Evolutionary conservation across 37 sponge, comb jelly and placozoan species (phyloP).

Genomic region (Crambe crambe): DNA sequence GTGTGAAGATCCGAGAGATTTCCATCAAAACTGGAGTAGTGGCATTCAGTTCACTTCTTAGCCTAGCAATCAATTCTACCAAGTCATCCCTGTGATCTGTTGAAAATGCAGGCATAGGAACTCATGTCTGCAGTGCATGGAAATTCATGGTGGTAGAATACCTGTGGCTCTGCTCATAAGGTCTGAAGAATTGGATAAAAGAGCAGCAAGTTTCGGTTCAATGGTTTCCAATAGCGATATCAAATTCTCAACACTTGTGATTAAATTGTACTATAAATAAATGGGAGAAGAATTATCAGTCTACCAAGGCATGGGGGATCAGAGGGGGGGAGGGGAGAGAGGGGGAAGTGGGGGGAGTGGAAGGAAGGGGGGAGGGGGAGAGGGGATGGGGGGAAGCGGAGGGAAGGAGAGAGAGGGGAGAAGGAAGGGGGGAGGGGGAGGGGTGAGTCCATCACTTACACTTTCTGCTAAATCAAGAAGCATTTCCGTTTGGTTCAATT

Average conservation of each 20-base stretch:
- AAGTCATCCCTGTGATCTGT: background rate
- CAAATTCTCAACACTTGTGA: background rate
- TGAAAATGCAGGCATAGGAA: background rate
- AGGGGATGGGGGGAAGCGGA: too few relatives aligned
- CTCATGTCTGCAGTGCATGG: background rate
- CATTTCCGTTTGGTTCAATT: background rate
- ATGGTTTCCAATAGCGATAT: background rate
- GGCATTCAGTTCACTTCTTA: background rate
- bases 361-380: too few relatives aligned
- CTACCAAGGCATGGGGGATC: too few relatives aligned
- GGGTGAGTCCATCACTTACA: background rate
- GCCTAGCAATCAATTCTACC: background rate
- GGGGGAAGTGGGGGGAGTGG: too few relatives aligned
- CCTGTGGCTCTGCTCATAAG: background rate
- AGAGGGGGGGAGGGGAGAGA: too few relatives aligned
- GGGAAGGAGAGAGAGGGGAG: too few relatives aligned
- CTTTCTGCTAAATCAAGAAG: background rate
- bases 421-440: too few relatives aligned
- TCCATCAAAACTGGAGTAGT: background rate
- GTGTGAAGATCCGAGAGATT: background rate
- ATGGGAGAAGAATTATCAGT: too few relatives aligned
- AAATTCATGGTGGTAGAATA: too few relatives aligned
- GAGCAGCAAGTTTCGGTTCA: background rate
- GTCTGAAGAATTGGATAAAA: background rate
- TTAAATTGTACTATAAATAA: too few relatives aligned